A percentile compares a stretch with the other conserved stretches of the same genome.
phyloP scores from a whole-genome alignment of 2,113 vertebrate genomes.

The Actenoides hombroni region DNA sequence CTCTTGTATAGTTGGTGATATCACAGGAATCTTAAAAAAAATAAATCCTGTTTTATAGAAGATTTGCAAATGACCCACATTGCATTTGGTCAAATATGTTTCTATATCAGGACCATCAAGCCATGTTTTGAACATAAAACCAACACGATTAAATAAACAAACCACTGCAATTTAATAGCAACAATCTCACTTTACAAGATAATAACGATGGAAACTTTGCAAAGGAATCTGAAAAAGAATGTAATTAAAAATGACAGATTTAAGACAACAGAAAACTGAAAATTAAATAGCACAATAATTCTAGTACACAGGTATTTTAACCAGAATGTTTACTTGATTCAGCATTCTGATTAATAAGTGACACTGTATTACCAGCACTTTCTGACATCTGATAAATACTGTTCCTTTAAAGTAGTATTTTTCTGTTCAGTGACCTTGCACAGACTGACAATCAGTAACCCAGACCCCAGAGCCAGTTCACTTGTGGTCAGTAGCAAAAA shows the following conservation, averaged over 20 bases:
- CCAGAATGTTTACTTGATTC: neutral
- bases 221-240: conserved; percentile 20
- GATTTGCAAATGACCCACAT: neutral
- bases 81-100: neutral
- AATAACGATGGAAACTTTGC: neutral
- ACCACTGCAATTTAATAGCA: conserved; percentile 56
- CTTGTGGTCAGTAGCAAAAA: neutral
- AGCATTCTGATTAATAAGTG: neutral
- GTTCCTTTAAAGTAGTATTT: neutral
- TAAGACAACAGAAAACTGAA: conserved; percentile 20
- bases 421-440: neutral
- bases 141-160: conserved; percentile 47
- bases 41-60: neutral
- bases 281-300: conserved; percentile 32
- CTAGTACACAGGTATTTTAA: neutral
- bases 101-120: neutral
- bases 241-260: neutral
- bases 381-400: neutral
- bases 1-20: neutral
- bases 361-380: neutral
- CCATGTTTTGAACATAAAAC: neutral
- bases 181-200: conserved; percentile 53
- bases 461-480: neutral
- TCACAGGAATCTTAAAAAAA: neutral
- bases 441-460: neutral